Base-by-base conservation (phyloP, 2,797 vertebrate species). In the Rachycentron canadum region DNA sequence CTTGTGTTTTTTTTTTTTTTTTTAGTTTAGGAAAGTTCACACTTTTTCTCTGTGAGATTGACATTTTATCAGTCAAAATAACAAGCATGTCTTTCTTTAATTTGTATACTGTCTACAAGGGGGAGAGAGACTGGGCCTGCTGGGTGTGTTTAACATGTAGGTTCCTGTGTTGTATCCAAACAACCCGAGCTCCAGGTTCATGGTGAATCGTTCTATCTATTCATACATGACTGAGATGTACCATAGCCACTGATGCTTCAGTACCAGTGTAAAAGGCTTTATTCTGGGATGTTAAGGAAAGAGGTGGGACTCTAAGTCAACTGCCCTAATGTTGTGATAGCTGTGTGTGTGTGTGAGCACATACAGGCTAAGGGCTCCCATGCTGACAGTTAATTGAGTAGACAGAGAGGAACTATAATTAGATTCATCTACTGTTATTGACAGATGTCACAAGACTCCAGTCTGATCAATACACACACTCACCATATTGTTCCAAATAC, bases 391-490 rank as follows among this genome's bases (percentile, higher is more conserved):
- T 91, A 93, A 91, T 88, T 19, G 85, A 87, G 88, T 84, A 86
- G 87, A 91, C 82, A 67, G 80, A 92, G 86, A 86, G 65, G 84
- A 83, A 87, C 90, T 85, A 88, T 93, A 94, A 95, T 94, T 95
- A 94, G 93, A 94, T 93, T 93, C 87, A 93, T 94, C 91, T 89
- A 84, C 89, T 72, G 69, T 79, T 93, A 94, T 94, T 93, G 93
- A 93, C 91, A 89, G 87, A 88, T 6, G 76, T 83, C 68, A 86
- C 86, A 87, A 87, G 88, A 89, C 82, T 81, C 64, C 60, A 72
- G 76, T 81, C 78, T 73, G 86, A 91, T 94, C 93, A 60, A 94
- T 94, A 92, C 69, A 85, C 86, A 91, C 92, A 91, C 86, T 91
- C 89, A 92, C 88, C 83, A 82, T 91, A 92, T 91, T 93, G 90